These are phyloP conservation scores for Neopipo cinnamomea DNA, from an alignment of 2,113 vertebrate genomes.

Conservation along the genomic window DNA sequence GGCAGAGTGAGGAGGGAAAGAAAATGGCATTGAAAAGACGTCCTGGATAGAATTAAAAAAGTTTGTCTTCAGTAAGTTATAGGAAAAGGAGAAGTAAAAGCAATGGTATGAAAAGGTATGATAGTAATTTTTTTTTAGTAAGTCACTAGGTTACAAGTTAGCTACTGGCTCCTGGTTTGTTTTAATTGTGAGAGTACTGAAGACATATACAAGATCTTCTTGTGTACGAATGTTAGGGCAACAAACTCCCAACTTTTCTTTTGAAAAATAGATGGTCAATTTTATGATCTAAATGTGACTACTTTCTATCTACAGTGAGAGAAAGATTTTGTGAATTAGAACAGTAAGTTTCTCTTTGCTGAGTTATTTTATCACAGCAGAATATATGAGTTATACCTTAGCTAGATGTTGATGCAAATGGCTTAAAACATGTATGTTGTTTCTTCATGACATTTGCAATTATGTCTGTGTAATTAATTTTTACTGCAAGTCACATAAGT, in stretches of 20 bases:
- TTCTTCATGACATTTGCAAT: background rate
- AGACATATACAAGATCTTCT: background rate
- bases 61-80: background rate
- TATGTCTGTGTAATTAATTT: background rate
- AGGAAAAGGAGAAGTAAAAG: background rate
- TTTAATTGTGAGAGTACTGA: background rate
- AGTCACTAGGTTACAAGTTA: background rate
- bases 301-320: fast-evolving
- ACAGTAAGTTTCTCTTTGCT: background rate
- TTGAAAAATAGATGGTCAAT: background rate
- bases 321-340: background rate
- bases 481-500: background rate
- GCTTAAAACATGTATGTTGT: background rate
- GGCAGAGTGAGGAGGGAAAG: background rate
- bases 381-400: background rate
- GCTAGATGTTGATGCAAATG: background rate
- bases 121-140: background rate
- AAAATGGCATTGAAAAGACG: background rate
- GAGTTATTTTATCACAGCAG: background rate
- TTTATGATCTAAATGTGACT: background rate
- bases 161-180: background rate
- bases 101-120: background rate
- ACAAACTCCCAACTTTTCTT: fast-evolving
- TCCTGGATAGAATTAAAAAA: background rate
- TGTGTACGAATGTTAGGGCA: background rate